Evolutionary conservation across 1,140 invertebrate species (phyloP).

Genomic region (Camponotus pennsylvanicus): DNA sequence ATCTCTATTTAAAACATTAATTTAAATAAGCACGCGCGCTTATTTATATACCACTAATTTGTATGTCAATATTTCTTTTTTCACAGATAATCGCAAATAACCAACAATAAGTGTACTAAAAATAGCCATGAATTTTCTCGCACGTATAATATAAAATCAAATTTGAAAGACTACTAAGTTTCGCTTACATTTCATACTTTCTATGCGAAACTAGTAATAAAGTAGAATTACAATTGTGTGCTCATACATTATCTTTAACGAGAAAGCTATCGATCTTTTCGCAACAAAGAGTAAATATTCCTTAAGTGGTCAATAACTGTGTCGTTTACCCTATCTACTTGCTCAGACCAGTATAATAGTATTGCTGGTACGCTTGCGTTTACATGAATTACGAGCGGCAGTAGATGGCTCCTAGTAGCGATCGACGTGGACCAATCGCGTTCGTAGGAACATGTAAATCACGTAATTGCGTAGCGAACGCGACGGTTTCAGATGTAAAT

Average conservation of each 20-base stretch:
- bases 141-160: not conserved
- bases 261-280: slow-evolving; percentile 28
- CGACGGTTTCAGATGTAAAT: slow-evolving; percentile 68
- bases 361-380: slow-evolving; percentile 32
- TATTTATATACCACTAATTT: not conserved
- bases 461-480: slow-evolving; percentile 68
- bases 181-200: not conserved
- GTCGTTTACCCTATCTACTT: slow-evolving; percentile 27
- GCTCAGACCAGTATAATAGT: slow-evolving; percentile 14
- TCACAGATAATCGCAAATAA: not conserved
- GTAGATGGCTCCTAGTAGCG: slow-evolving; percentile 18
- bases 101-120: slow-evolving; percentile 34
- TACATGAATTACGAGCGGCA: slow-evolving; percentile 48
- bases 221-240: not conserved
- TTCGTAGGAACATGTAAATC: slow-evolving; percentile 67
- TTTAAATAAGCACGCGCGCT: not conserved
- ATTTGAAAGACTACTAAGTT: not conserved
- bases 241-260: slow-evolving; percentile 17
- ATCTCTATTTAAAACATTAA: not conserved
- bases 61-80: not conserved
- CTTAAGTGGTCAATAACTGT: slow-evolving; percentile 56
- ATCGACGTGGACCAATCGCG: slow-evolving; percentile 52
- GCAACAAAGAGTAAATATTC: slow-evolving; percentile 29
- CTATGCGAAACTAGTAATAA: slow-evolving; percentile 10
- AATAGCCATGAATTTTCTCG: not conserved